Conservation (phyloP, 2,113 vertebrate species). For the Sphaerodactylus townsendi region DNA sequence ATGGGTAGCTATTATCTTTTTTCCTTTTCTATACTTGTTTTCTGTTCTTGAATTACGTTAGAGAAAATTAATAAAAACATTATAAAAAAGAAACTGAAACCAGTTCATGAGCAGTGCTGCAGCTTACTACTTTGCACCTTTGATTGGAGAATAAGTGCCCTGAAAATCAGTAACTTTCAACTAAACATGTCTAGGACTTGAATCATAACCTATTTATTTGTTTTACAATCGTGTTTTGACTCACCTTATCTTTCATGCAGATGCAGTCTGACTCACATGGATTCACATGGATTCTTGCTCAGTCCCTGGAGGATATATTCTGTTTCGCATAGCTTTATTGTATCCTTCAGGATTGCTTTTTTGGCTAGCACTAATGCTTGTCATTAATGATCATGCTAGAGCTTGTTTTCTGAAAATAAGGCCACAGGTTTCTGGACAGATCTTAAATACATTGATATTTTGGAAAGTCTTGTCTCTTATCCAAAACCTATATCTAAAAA, state of each 20-base stretch:
- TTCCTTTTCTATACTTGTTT: too few species aligned
- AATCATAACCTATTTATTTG: neutral
- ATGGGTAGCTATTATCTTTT: too few species aligned
- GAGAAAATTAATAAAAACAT: too few species aligned
- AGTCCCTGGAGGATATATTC: neutral
- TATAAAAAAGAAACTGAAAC: too few species aligned
- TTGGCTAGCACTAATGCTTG: neutral
- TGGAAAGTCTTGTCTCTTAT: neutral
- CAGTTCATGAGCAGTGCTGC: too few species aligned
- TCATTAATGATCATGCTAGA: neutral
- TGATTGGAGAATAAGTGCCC: neutral
- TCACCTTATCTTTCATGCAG: neutral
- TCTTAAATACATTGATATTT: conserved; percentile 12
- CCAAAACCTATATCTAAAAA: conserved; percentile 1
- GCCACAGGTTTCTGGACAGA: neutral
- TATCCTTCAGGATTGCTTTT: neutral
- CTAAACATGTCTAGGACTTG: neutral
- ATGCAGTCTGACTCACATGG: neutral
- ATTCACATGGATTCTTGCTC: neutral
- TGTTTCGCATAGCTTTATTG: neutral
- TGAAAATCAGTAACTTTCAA: neutral
- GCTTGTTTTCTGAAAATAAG: neutral
- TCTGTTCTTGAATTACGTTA: too few species aligned
- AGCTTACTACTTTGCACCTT: too few species aligned
- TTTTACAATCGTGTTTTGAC: neutral